These are phyloP conservation scores for Phortica magna DNA, from an alignment of 2,888 invertebrate genomes.

Conservation along the genomic window DNA sequence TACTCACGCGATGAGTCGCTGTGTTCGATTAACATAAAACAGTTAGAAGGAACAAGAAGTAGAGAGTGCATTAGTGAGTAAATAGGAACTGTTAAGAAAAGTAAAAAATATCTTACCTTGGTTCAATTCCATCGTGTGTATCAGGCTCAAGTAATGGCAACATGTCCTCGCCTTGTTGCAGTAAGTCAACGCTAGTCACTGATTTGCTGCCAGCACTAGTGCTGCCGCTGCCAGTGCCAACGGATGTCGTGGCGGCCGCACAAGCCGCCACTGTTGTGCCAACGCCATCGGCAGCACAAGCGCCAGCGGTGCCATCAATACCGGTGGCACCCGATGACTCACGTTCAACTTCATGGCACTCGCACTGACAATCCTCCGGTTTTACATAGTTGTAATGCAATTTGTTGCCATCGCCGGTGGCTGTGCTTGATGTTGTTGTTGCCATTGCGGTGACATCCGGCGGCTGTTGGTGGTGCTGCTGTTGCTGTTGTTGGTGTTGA, in stretches of 20 bases:
- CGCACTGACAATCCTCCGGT: constrained; percentile 92
- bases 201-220: constrained; percentile 64
- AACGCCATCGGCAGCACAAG: constrained; percentile 12
- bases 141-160: constrained; percentile 79
- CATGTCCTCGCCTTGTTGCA: constrained; percentile 79
- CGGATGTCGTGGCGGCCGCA: constrained; percentile 52
- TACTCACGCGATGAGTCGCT: constrained; percentile 82
- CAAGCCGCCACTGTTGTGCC: constrained; percentile 33
- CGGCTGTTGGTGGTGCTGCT: constrained; percentile 48
- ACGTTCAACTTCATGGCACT: constrained; percentile 85
- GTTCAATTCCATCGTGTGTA: constrained; percentile 72
- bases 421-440: not conserved
- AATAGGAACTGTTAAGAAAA: not conserved
- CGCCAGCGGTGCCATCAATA: constrained; percentile 49
- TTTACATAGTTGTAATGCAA: constrained; percentile 88
- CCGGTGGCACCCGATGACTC: constrained; percentile 54
- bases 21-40: constrained; percentile 39
- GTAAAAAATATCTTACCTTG: constrained; percentile 60
- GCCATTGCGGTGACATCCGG: constrained; percentile 50
- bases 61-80: not conserved
- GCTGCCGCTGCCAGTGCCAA: constrained; percentile 48
- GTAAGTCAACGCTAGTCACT: constrained; percentile 70
- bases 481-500: constrained; percentile 50
- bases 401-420: constrained; percentile 63
- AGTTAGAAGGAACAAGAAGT: not conserved